Evolutionary conservation across 2,113 vertebrate species (phyloP), one percentile per base, ranked within the genome.

Genomic region (Oncorhynchus gorbuscha): DNA sequence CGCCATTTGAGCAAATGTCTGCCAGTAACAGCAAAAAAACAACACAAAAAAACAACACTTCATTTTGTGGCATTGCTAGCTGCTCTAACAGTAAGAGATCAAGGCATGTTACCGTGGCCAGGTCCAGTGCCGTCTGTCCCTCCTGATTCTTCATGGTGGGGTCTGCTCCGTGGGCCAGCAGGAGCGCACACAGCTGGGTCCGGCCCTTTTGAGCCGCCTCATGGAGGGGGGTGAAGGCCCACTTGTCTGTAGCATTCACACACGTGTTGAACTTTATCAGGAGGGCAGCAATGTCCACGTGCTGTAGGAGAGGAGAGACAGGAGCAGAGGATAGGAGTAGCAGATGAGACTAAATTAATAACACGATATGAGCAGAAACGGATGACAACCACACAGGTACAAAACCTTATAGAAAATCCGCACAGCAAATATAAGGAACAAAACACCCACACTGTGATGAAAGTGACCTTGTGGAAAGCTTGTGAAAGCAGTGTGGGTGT

Each of bases 141-240:
- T 95, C 94, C 67, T 94, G 94, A 91, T 95, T 95, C 90, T 95
- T 94, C 94, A 95, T 94, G 80, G 93, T 94, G 24, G 94, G 94
- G 81, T 95, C 94, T 0, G 94, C 94, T 4, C 94, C 94, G 3
- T 94, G 94, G 32, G 94, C 94, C 79, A 95, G 88, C 74, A 95
- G 91, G 81, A 95, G 88, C 0, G 94, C 94, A 16, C 94, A 95
- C 35, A 95, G 90, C 87, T 95, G 94, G 0, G 94, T 95, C 0
- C 94, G 92, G 26, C 94, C 94, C 79, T 95, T 95, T 86, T 94
- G 94, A 0, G 94, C 94, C 0, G 94, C 94, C 82, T 95, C 94
- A 0, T 95, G 94, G 14, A 95, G 88, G 0, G 94, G 94, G 0
- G 94, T 95, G 86, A 94, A 95, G 1, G 94, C 94, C 94, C 94